phyloP scores from a whole-genome alignment of 2,113 vertebrate species.

The Saguinus imperator region DNA sequence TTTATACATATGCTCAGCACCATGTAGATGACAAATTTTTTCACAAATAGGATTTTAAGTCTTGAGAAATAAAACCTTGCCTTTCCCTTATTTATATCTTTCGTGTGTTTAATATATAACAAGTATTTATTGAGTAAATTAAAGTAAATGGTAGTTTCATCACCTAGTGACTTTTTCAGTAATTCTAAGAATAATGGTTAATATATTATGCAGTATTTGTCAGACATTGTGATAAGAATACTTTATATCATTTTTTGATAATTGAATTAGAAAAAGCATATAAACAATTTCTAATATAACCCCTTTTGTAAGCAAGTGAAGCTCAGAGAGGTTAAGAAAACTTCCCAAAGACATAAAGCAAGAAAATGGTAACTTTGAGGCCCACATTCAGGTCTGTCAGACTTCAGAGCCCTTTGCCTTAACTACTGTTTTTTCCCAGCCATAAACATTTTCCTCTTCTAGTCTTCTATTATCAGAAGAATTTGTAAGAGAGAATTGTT shows the following conservation, averaged over 20 bases:
- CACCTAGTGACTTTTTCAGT: background rate
- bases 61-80: constrained; percentile 13
- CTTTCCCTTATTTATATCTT: background rate
- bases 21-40: background rate
- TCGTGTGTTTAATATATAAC: background rate
- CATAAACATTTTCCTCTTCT: background rate
- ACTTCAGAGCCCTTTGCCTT: background rate
- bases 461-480: background rate
- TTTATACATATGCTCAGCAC: background rate
- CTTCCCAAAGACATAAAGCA: background rate
- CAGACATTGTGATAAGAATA: background rate
- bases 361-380: background rate
- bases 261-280: background rate
- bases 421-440: background rate
- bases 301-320: background rate
- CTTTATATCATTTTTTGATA: background rate
- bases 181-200: background rate
- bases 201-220: background rate
- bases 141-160: constrained; percentile 7
- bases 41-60: background rate
- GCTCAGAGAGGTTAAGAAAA: background rate
- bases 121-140: constrained; percentile 6
- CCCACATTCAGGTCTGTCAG: background rate
- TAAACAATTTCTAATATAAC: background rate
- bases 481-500: background rate